Base-by-base conservation (phyloP, 2,888 invertebrate species). In the Clepsis dumicolana region DNA sequence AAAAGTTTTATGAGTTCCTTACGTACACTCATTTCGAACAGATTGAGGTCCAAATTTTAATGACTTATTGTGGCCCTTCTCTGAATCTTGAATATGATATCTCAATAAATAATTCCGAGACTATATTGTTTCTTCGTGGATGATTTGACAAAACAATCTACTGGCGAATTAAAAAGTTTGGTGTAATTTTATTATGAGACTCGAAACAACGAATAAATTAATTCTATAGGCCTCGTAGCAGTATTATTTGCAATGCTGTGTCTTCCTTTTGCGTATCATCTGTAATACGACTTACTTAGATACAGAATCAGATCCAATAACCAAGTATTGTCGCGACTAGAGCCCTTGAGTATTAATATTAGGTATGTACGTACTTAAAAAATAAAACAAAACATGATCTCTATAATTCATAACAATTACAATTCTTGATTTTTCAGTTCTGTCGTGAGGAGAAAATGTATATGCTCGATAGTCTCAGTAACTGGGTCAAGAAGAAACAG, bases 1-100 rank as follows among this genome's bases (percentile, higher is more conserved):
- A 79, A 85, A 87, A 87, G 85, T 87, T 87, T 85, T 85, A 87
- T 83, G 76, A 82, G 77, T 83, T 82, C 71, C 78, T 78, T 76
- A 75, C 79, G 74, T 80, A 61, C 70, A 71, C 71, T 62, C 57
- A 77, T 79, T 77, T 72, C 74, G 77, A 79, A 77, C 75, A 81
- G 80, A 84, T 79, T 81, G 79, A 80, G 77, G 77, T 72, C 74
- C 72, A 74, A 79, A 85, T 83, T 83, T 82, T 80, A 82, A 83
- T 85, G 79, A 81, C 78, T 82, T 77, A 80, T 78, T 79, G 76
- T 76, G 66, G 69, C 74, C 72, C 73, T 72, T 72, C 57, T 24
- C 29, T 38, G 52, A 57, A 62, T 66, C 50, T 52, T 63, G 38
- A 63, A 57, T 68, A 57, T 41, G 48, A 60, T 44, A 29, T 3